phyloP scores from a whole-genome alignment of 2,797 vertebrate species.

The Erpetoichthys calabaricus region DNA sequence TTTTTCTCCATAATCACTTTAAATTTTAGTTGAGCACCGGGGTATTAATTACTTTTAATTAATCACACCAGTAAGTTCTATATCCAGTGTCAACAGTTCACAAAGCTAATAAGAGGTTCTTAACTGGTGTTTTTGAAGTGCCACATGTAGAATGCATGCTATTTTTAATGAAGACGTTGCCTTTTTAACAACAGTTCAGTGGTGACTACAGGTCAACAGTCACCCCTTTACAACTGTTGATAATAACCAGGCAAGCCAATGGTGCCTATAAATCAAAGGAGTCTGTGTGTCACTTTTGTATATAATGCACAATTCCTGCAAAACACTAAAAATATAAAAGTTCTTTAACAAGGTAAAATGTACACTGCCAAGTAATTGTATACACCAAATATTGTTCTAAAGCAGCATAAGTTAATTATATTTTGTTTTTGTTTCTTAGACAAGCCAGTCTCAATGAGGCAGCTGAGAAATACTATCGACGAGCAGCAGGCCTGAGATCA shows the following conservation, averaged over 20 bases:
- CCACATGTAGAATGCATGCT: neutral
- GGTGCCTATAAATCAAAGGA: constrained; percentile 9
- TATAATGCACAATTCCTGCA: too few species aligned
- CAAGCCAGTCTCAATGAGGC: constrained; percentile 94
- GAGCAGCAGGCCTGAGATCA: constrained; percentile 81
- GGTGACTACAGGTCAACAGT: constrained; percentile 16
- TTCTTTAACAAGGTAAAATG: neutral
- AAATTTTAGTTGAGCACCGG: too few species aligned
- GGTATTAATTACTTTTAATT: too few species aligned
- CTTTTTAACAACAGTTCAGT: constrained; percentile 8
- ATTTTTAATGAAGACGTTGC: neutral
- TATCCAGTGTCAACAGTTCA: too few species aligned
- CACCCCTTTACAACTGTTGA: constrained; percentile 17
- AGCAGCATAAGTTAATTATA: constrained; percentile 1
- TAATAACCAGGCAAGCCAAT: constrained; percentile 18
- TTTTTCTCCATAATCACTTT: too few species aligned
- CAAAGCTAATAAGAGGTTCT: neutral
- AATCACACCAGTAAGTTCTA: too few species aligned
- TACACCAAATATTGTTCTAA: neutral
- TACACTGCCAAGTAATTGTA: neutral
- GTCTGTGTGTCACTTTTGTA: neutral
- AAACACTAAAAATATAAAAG: too few species aligned
- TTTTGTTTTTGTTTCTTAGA: constrained; percentile 43
- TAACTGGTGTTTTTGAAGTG: neutral
- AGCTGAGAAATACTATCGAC: constrained; percentile 86